Evolutionary conservation across 2,113 vertebrate genomes (phyloP).

Genomic region (Hippocampus abdominalis): DNA sequence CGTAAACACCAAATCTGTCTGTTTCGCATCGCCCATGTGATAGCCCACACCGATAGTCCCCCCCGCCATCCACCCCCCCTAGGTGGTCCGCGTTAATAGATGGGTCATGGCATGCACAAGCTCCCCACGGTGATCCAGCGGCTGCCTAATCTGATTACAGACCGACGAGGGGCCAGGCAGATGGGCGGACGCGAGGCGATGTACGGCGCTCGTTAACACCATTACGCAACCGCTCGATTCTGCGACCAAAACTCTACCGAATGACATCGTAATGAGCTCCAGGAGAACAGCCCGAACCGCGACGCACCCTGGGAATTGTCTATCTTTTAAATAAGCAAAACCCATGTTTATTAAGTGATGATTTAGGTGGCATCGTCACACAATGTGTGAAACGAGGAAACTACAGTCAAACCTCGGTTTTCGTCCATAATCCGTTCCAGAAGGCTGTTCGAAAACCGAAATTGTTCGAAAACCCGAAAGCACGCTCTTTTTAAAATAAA

Average conservation of each 20-base stretch:
- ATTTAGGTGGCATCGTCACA: too few species aligned
- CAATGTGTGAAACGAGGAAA: too few species aligned
- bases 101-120: conserved; percentile 15
- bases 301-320: not conserved
- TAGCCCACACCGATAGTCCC: conserved; percentile 40
- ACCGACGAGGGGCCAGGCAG: conserved; percentile 34
- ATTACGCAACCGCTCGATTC: conserved; percentile 52
- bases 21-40: conserved; percentile 43
- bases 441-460: too few species aligned
- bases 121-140: conserved; percentile 48
- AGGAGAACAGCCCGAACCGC: not conserved
- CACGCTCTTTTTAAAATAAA: too few species aligned
- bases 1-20: conserved; percentile 38
- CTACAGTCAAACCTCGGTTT: too few species aligned
- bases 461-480: too few species aligned
- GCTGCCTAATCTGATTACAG: conserved; percentile 66
- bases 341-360: too few species aligned
- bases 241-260: not conserved
- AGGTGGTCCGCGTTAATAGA: conserved; percentile 24
- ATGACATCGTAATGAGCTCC: not conserved
- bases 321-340: not conserved
- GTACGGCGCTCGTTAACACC: conserved; percentile 33
- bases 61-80: conserved; percentile 28
- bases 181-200: conserved; percentile 42
- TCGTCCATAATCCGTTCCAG: too few species aligned